phyloP scores from a whole-genome alignment of 2,113 vertebrate genomes.

The Pteruthius melanotis region DNA sequence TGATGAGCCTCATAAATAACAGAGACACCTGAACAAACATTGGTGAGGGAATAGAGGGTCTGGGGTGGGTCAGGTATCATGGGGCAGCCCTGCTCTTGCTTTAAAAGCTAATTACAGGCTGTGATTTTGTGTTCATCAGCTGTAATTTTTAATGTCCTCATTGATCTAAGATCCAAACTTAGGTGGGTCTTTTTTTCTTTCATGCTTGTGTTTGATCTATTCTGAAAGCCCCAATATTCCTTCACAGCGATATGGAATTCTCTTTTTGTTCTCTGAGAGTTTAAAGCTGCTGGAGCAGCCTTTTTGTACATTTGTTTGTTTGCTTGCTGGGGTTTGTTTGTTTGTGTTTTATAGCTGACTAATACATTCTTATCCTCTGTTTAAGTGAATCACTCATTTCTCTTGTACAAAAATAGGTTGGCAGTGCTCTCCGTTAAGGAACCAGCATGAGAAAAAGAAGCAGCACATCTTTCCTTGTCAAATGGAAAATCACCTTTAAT shows the following conservation, averaged over 20 bases:
- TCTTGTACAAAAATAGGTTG: background rate
- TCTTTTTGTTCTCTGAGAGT: background rate
- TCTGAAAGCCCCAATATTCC: fast-evolving
- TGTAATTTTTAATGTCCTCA: background rate
- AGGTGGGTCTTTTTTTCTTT: background rate
- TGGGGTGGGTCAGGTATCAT: fast-evolving
- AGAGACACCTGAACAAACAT: background rate
- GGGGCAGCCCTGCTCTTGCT: fast-evolving
- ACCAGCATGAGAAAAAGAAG: fast-evolving
- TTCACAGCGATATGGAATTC: fast-evolving
- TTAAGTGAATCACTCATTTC: background rate
- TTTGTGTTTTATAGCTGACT: background rate
- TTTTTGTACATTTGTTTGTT: background rate
- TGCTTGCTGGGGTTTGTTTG: background rate
- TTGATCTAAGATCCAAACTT: fast-evolving
- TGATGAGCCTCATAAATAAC: slow-evolving; percentile 29
- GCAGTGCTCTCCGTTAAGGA: background rate
- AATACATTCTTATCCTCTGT: fast-evolving
- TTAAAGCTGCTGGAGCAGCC: background rate
- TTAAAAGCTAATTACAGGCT: background rate
- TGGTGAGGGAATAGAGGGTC: fast-evolving
- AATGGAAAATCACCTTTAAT: background rate
- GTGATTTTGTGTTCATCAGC: fast-evolving
- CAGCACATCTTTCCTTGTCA: background rate
- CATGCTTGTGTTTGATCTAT: fast-evolving